These are phyloP conservation scores for Chesias legatella DNA, from an alignment of 2,888 invertebrate species.

Conservation along the genomic window DNA sequence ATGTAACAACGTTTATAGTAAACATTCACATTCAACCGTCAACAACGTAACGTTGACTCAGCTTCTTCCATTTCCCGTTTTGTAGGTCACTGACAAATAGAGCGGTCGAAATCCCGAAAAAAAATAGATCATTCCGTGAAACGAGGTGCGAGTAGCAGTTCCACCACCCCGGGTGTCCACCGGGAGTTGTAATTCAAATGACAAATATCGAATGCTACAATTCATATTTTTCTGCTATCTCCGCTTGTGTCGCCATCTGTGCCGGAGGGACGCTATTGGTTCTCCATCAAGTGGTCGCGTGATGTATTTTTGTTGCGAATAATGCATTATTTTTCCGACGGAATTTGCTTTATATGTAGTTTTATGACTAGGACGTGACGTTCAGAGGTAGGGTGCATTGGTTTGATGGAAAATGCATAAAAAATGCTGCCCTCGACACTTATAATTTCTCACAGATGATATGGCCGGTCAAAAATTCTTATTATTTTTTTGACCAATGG, in stretches of 20 bases:
- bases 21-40: no score
- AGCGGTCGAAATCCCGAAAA: conserved; percentile 37
- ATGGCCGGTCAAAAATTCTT: neutral
- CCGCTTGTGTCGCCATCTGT: conserved; percentile 76
- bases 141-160: conserved; percentile 71
- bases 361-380: conserved; percentile 71
- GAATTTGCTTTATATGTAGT: conserved; percentile 75
- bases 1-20: no score
- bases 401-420: conserved; percentile 53
- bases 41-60: neutral
- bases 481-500: no score
- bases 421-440: conserved; percentile 47
- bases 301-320: conserved; percentile 78
- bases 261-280: conserved; percentile 76
- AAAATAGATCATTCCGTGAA: conserved; percentile 67
- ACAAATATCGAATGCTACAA: conserved; percentile 80
- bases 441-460: neutral
- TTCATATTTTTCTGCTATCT: conserved; percentile 80
- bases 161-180: conserved; percentile 60
- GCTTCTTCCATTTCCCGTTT: neutral
- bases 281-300: conserved; percentile 75
- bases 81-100: conserved; percentile 28
- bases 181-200: conserved; percentile 79
- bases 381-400: conserved; percentile 46
- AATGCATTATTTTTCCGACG: conserved; percentile 74